These are phyloP conservation scores for Bradypodion pumilum DNA, from an alignment of 2,797 vertebrate genomes.

Conservation along the genomic window DNA sequence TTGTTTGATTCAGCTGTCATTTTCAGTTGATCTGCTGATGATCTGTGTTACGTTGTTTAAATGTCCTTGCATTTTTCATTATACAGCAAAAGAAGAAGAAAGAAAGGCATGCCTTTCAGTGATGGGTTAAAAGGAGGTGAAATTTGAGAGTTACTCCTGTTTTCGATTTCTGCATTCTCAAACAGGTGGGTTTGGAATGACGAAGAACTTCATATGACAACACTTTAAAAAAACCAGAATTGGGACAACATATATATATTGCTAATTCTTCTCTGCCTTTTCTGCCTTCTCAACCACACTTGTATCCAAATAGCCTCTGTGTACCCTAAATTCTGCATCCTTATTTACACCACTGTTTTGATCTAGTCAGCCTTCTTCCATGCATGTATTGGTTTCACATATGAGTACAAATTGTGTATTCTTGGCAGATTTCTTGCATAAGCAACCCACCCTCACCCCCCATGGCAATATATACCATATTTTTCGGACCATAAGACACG, in stretches of 20 bases:
- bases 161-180: constrained; percentile 80
- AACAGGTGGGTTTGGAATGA: constrained; percentile 86
- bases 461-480: constrained; percentile 37
- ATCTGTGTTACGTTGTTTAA: constrained; percentile 87
- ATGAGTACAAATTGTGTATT: neutral
- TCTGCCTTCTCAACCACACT: neutral
- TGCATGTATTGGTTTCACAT: neutral
- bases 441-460: neutral
- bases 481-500: too few relatives aligned
- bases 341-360: neutral
- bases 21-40: constrained; percentile 85
- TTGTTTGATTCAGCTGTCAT: constrained; percentile 86
- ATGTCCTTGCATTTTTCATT: constrained; percentile 75
- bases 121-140: constrained; percentile 82
- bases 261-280: neutral
- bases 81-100: constrained; percentile 75
- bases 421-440: neutral
- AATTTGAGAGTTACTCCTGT: constrained; percentile 81
- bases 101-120: constrained; percentile 69
- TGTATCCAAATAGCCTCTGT: too few relatives aligned
- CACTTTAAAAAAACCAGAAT: constrained; percentile 72
- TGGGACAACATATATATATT: too few relatives aligned
- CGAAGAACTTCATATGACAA: constrained; percentile 80
- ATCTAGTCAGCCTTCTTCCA: neutral
- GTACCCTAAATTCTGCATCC: neutral